Base-by-base conservation (phyloP, 2,888 invertebrate species). In the Stenurella melanura region DNA sequence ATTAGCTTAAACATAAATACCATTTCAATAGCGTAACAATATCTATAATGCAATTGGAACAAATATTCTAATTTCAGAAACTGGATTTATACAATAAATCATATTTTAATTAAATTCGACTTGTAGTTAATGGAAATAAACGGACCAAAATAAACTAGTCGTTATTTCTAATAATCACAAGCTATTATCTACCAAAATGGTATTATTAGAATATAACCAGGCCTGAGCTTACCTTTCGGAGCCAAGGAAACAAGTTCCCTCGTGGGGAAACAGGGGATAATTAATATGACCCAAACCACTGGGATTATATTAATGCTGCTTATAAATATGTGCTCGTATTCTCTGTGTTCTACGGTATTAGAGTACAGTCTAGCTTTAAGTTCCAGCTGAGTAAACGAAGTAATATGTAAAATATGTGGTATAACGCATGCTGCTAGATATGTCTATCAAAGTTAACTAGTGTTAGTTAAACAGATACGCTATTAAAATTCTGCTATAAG, bases 71-170 rank as follows among this genome's bases (percentile, higher is more conserved):
- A 12, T 42, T 15, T 4, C 42, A 34, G 1, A 12, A 42, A 42
- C 4, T 2, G 42, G 12, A n/a, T 50, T 3, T 42, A n/a, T 17
- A 50, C 50, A 15, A 50, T 50, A 50, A 50, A 50, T 50, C 50
- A n/a, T n/a, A n/a, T n/a, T 50, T 50, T 50, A 50, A 50, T 50
- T 50, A 50, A 50, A 50, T 50, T 50, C 50, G 50, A 50, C 50
- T 50, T n/a, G 50, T 50, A n/a, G n/a, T 50, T 50, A 50, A 50
- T 50, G 50, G n/a, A 50, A 50, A 50, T 17, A 50, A 50, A 50
- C 50, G 50, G 50, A 15, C 15, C 50, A 50, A 15, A 50, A 50
- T 50, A n/a, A 50, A 50, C 50, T 50, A 50, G 50, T 50, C 50
- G 50, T 50, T 50, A 50, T n/a, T 50, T 17, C 50, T n/a, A 50